Base-by-base conservation (phyloP, 2,888 invertebrate genomes). In the Augochlorella aurata region DNA sequence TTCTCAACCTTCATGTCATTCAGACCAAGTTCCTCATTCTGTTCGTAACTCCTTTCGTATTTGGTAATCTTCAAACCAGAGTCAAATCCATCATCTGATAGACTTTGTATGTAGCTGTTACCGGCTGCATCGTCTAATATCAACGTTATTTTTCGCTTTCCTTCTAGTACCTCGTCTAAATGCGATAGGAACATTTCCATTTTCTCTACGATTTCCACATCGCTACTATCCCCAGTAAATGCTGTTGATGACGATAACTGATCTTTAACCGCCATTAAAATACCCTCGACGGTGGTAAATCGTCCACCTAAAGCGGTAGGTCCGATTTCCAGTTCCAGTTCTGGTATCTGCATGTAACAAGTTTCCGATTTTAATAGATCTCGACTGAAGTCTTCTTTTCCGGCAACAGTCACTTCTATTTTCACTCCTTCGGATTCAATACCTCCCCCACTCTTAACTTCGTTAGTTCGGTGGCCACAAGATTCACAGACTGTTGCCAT, bases 101-200 rank as follows among this genome's bases (percentile, higher is more conserved):
- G 93, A 91, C 97, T 98, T 96, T 97, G 94, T 67, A 99, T 95
- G 92, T 99, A 99, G 85, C 98, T 99, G 94, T 99, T 99, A 0
- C 99, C 99, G 12, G 99, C 98, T 1, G 99, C 98, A 94, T 99
- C 99, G 93, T 99, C 98, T 84, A 99, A 94, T 4, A 99, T 93
- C 2, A 99, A 87, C 0, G 98, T 98, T 0, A 97, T 95, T 7
- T 94, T 89, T 14, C 94, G 93, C 87, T 95, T 94, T 1, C 97
- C 95, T 0, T 94, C 94, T 29, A 97, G 92, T 16, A 98, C 95
- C 74, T 96, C 94, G 66, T 97, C 95, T 75, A 98, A 94, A 86
- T 96, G 95, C 0, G 93, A 91, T 24, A 97, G 93, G 93, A 99
- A 97, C 5, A 91, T 91, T 0, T 95, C 90, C 90, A 98, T 94